Evolutionary conservation across 2,113 vertebrate species (phyloP), one percentile per base, ranked within the genome.

Genomic region (Lagopus leucura): DNA sequence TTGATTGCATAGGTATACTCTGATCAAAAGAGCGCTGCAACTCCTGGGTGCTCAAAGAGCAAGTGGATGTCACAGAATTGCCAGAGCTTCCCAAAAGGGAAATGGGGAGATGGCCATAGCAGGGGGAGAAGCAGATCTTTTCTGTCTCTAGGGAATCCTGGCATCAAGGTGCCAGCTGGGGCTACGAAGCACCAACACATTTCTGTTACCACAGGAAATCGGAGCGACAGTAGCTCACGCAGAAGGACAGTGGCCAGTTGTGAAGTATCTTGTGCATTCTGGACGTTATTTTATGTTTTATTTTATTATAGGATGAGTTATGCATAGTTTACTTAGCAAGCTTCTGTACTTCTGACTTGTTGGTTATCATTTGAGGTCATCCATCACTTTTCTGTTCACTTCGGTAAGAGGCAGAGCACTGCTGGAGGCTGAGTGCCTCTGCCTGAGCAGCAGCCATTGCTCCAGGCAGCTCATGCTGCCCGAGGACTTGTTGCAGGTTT

Each of bases 101-200:
- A 61, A n/a, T 74, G 7, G n/a, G 28, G 32, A 64, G 38, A 43
- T 7, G 52, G 27, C 19, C 28, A 27, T 3, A 6, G 60, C 82
- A 77, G 69, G 65, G n/a, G 42, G 27, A 83, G 40, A 16, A 75
- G n/a, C 42, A 87, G 40, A 11, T 4, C 20, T 21, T 55, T 8
- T 22, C 12, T 30, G 52, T 43, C 38, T 32, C 66, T 0, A 8
- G 8, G 45, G 10, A 38, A 71, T 57, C 42, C 84, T 61, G 81
- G 48, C 18, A 72, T 38, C 28, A 34, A 45, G 13, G 19, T 13
- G 34, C 32, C 52, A 58, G 50, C 48, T 30, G 13, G 67, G 61
- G 34, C 47, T 84, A 36, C 0, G 1, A 27, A 73, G 34, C 40
- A 30, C 34, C 1, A 3, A 45, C 71, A 34, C 0, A 1, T 73